Evolutionary conservation across 2,797 vertebrate genomes (phyloP).

Genomic region (Poecilia picta): DNA sequence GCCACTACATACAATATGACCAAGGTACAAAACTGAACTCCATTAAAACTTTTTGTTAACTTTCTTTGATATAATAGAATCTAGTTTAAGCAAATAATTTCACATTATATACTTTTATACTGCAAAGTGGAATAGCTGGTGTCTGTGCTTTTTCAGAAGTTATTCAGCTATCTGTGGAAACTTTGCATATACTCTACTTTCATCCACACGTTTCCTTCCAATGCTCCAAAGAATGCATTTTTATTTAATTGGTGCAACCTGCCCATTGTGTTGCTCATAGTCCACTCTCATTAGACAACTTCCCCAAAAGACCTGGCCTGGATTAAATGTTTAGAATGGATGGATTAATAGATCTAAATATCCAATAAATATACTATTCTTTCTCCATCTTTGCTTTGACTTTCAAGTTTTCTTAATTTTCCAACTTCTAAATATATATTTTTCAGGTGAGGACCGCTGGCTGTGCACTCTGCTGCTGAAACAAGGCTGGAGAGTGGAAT

Average conservation of each 20-base stretch:
- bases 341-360: background rate
- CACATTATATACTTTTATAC: background rate
- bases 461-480: constrained; percentile 81
- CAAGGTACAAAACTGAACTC: constrained; percentile 67
- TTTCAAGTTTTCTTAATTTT: background rate
- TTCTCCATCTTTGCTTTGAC: background rate
- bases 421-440: background rate
- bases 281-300: background rate
- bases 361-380: background rate
- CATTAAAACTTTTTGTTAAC: background rate
- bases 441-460: constrained; percentile 84
- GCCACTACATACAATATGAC: constrained; percentile 79
- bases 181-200: background rate
- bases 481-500: constrained; percentile 84
- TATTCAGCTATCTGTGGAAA: background rate
- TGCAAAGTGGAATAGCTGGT: background rate
- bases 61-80: background rate
- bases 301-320: background rate
- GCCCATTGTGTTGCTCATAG: background rate
- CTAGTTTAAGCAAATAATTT: background rate
- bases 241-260: background rate
- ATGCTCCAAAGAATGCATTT: background rate
- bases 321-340: background rate
- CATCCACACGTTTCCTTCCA: background rate
- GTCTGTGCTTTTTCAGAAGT: no score